Evolutionary conservation across 2,888 invertebrate species (phyloP).

Genomic region (Andrena praecox): DNA sequence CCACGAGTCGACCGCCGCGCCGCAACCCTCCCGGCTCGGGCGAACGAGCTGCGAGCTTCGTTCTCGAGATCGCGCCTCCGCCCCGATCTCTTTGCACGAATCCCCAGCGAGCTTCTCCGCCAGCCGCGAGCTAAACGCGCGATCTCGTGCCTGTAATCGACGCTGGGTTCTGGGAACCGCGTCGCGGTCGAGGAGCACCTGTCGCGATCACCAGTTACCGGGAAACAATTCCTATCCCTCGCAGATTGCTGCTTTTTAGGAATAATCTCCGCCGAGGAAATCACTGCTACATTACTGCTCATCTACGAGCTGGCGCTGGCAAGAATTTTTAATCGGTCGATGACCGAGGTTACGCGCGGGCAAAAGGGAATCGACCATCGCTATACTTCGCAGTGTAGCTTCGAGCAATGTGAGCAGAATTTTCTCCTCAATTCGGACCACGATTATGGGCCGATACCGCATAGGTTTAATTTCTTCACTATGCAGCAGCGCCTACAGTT

Average conservation of each 20-base stretch:
- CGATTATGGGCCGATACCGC: too few species aligned
- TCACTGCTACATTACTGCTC: not conserved
- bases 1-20: constrained; percentile 37
- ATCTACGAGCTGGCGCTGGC: too few species aligned
- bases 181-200: not conserved
- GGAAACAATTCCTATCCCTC: not conserved
- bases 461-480: too few species aligned
- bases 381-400: too few species aligned
- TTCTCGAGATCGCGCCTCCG: constrained; percentile 71
- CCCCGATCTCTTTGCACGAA: constrained; percentile 63
- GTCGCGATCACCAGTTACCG: constrained; percentile 17
- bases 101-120: not conserved
- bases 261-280: not conserved
- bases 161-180: not conserved
- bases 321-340: too few species aligned
- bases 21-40: constrained; percentile 53
- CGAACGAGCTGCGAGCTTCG: constrained; percentile 62
- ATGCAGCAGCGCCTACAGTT: too few species aligned
- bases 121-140: constrained; percentile 10
- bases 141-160: constrained; percentile 38
- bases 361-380: too few species aligned
- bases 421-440: too few species aligned
- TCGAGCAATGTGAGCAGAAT: too few species aligned
- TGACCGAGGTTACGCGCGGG: too few species aligned
- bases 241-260: not conserved